Evolutionary conservation across 1,140 invertebrate genomes (phyloP).

Genomic region (Scaptomyza montana): DNA sequence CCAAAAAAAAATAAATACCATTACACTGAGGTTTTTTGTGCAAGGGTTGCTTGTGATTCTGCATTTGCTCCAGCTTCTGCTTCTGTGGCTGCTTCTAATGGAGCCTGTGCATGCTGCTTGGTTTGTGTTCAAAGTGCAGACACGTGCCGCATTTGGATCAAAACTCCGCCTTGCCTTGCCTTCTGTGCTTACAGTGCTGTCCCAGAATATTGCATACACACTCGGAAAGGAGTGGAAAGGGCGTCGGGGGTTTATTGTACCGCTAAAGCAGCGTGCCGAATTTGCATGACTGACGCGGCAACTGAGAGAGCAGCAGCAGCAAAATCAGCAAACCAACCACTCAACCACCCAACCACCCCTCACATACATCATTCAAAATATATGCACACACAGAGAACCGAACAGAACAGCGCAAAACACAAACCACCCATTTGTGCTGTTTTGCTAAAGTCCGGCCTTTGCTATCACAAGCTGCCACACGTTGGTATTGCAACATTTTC

Average conservation of each 20-base stretch:
- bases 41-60: slow-evolving; percentile 42
- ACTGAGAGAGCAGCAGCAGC: not conserved
- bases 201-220: slow-evolving; percentile 53
- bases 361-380: slow-evolving; percentile 77
- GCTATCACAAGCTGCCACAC: slow-evolving; percentile 80
- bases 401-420: too few species aligned
- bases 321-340: slow-evolving; percentile 38
- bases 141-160: slow-evolving; percentile 60
- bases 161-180: not conserved
- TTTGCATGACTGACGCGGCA: slow-evolving; percentile 58
- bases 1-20: not conserved
- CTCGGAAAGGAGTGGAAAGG: not conserved
- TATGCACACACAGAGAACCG: slow-evolving; percentile 37
- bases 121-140: slow-evolving; percentile 76
- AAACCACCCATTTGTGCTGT: slow-evolving; percentile 38
- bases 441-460: too few species aligned
- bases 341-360: slow-evolving; percentile 20
- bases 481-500: slow-evolving; percentile 80
- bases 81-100: slow-evolving; percentile 48
- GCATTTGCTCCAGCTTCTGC: slow-evolving; percentile 3
- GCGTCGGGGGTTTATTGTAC: slow-evolving; percentile 52
- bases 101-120: slow-evolving; percentile 46
- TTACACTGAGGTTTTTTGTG: not conserved
- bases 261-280: slow-evolving; percentile 67
- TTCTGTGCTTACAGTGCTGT: slow-evolving; percentile 52